Evolutionary conservation across 1,140 invertebrate genomes (phyloP).

Genomic region (Augochlora pura): DNA sequence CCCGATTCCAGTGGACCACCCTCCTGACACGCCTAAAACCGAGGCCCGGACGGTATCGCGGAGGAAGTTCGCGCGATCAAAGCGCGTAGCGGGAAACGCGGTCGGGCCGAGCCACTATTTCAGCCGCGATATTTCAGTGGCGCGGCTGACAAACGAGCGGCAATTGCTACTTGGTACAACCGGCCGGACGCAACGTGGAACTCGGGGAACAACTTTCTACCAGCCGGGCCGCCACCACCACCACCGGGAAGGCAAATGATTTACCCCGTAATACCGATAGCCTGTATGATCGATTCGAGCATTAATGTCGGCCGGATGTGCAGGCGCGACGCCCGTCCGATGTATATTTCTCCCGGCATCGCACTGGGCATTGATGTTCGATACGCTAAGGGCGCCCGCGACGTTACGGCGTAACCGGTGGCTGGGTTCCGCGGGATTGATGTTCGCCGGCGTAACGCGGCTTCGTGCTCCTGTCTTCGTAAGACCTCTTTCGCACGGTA

Average conservation of each 20-base stretch:
- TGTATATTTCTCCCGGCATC: slow-evolving; percentile 54
- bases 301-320: slow-evolving; percentile 58
- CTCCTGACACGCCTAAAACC: not conserved
- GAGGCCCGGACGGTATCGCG: slow-evolving; percentile 8
- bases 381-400: slow-evolving; percentile 35
- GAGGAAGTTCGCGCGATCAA: slow-evolving; percentile 43
- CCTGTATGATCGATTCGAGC: slow-evolving; percentile 62
- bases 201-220: slow-evolving; percentile 58
- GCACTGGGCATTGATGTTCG: slow-evolving; percentile 50
- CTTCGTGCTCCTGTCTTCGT: not conserved
- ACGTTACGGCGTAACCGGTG: slow-evolving; percentile 32
- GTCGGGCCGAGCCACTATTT: slow-evolving; percentile 44
- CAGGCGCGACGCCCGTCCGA: slow-evolving; percentile 29
- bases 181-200: slow-evolving; percentile 10
- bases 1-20: not conserved
- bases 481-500: no score
- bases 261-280: slow-evolving; percentile 64
- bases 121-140: slow-evolving; percentile 62
- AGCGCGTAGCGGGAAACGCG: slow-evolving; percentile 41
- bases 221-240: slow-evolving; percentile 3
- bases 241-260: slow-evolving; percentile 56
- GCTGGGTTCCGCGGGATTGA: slow-evolving; percentile 38
- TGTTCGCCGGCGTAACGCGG: slow-evolving; percentile 38
- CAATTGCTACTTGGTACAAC: slow-evolving; percentile 65
- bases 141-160: slow-evolving; percentile 65